These are phyloP conservation scores for Lota lota DNA, from an alignment of 2,113 vertebrate genomes.

Conservation along the genomic window DNA sequence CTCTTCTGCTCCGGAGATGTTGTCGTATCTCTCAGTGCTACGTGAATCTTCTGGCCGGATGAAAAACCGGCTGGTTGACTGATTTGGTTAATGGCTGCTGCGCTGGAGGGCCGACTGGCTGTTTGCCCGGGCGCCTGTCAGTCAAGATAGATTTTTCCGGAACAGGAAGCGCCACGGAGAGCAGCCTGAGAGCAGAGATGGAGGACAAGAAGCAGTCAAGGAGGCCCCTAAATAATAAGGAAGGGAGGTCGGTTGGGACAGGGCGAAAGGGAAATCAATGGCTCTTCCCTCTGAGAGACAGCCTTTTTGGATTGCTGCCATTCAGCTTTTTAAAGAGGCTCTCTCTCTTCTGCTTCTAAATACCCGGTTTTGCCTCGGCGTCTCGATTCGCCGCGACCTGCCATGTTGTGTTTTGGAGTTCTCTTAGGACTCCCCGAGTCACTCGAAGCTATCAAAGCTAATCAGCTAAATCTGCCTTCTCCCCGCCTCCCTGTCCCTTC, in stretches of 20 bases:
- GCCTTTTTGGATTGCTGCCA: conserved; percentile 19
- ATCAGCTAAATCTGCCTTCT: conserved; percentile 39
- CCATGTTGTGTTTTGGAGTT: conserved; percentile 31
- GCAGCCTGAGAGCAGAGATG: conserved; percentile 25
- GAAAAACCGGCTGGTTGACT: conserved; percentile 35
- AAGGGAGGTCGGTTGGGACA: conserved; percentile 4
- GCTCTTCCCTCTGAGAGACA: conserved; percentile 41
- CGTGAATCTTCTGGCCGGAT: no score
- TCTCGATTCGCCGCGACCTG: conserved; percentile 17
- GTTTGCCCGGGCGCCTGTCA: no score
- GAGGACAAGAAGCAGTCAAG: conserved; percentile 47
- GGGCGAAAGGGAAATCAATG: conserved; percentile 55
- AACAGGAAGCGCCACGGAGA: conserved; percentile 62
- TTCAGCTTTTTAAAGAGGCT: conserved; percentile 32
- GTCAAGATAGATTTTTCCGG: neutral
- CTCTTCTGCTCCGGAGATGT: no score
- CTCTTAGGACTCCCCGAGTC: conserved; percentile 12
- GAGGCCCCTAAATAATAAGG: conserved; percentile 35
- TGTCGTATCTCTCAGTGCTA: no score
- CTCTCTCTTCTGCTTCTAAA: conserved; percentile 38
- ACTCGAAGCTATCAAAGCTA: conserved; percentile 40
- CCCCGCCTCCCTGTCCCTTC: conserved; percentile 15
- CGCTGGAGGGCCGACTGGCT: no score
- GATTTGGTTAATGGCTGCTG: neutral
- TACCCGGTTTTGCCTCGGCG: conserved; percentile 27